Base-by-base conservation (phyloP, 1,140 invertebrate species). In the Stratiolaelaps scimitus region DNA sequence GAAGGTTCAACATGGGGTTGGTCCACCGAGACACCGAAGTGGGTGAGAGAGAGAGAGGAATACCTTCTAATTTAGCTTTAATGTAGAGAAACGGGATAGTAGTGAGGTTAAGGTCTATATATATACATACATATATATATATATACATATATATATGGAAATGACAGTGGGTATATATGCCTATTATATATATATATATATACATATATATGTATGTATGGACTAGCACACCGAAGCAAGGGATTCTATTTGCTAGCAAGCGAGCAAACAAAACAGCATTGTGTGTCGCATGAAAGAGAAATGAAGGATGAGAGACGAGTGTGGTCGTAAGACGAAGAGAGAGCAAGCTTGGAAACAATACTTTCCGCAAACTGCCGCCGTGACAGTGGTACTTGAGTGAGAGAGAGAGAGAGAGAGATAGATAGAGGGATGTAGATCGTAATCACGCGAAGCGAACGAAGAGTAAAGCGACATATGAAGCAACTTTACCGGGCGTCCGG, bases 1-100 rank as follows among this genome's bases (percentile, higher is more conserved):
- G 26, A 17, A 29, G n/a, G 17, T 60, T 13, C 47, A 19, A 26
- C 34, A 20, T 26, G 19, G 28, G 34, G 26, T 48, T 20, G 19
- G 26, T 29, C 13, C 26, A 1, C 34, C 53, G 13, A 13, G 26
- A 26, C 23, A 34, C 53, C n/a, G n/a, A 23, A 60, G 26, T 26
- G 53, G 34, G 17, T 60, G 15, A 20, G 26, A 15, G 53, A 26
- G 17, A 60, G 17, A 60, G 53, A 60, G 15, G 23, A 20, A 60
- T 17, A 40, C 34, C 34, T 26, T 60, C 23, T 5, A 5, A 26
- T 60, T 60, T 60, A 60, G 53, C 53, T 60, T 60, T 60, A 60
- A 60, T 60, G 34, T 29, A 29, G 53, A 29, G 26, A 34, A 60
- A 29, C 15, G 53, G 26, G 34, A 34, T 26, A 17, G 26, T 26